Evolutionary conservation across 2,113 vertebrate species (phyloP).

Genomic region (Ammodytes dubius): DNA sequence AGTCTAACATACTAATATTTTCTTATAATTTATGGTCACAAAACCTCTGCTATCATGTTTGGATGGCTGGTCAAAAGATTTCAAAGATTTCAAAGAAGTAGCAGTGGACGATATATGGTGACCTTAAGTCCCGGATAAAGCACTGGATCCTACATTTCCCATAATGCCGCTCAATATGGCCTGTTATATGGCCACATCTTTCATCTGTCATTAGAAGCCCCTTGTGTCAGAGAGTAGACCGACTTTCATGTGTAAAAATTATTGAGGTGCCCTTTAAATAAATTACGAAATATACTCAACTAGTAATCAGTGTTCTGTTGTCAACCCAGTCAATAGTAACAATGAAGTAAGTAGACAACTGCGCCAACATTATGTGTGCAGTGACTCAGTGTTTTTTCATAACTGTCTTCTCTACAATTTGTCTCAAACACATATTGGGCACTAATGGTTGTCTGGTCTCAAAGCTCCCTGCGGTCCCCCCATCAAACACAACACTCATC

Average conservation of each 20-base stretch:
- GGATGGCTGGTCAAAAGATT: background rate
- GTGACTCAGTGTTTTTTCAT: constrained; percentile 16
- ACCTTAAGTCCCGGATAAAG: background rate
- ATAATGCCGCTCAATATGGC: background rate
- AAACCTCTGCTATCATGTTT: background rate
- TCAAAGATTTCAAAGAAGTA: background rate
- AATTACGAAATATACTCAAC: background rate
- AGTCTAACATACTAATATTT: background rate
- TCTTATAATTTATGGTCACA: background rate
- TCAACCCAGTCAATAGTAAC: background rate
- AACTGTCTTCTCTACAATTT: background rate
- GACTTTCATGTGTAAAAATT: too few relatives aligned
- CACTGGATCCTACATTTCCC: background rate
- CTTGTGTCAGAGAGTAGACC: too few relatives aligned
- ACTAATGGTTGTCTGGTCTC: constrained; percentile 20
- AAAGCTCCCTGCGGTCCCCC: background rate
- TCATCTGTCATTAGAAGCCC: too few relatives aligned
- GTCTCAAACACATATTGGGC: constrained; percentile 6
- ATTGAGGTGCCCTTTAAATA: too few relatives aligned
- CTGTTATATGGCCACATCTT: too few relatives aligned
- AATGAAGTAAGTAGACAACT: background rate
- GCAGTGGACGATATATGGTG: background rate
- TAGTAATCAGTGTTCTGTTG: background rate
- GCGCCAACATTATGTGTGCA: background rate
- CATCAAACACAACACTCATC: constrained; percentile 6